Evolutionary conservation across 2,113 vertebrate species (phyloP).

Genomic region (Hippocampus mohnikei): DNA sequence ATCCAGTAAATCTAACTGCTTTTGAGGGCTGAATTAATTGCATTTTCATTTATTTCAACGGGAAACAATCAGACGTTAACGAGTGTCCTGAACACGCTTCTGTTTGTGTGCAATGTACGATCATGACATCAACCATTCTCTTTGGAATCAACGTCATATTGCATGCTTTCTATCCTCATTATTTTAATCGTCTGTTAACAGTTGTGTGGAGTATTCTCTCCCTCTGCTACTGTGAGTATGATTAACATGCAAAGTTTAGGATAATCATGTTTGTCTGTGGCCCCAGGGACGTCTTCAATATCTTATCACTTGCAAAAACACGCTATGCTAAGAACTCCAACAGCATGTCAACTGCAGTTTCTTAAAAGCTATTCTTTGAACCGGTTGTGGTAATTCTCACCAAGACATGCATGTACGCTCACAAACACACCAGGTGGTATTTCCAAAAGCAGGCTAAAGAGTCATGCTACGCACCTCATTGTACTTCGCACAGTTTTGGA

Average conservation of each 20-base stretch:
- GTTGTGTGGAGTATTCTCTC: not conserved
- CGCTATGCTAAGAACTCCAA: too few species aligned
- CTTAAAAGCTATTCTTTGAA: not conserved
- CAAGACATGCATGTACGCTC: not conserved
- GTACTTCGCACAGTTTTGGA: conserved; percentile 98
- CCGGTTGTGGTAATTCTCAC: conserved; percentile 22
- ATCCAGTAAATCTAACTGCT: not conserved
- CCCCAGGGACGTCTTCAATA: not conserved
- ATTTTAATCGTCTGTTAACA: not conserved
- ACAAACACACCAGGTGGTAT: conserved; percentile 28
- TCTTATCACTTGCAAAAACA: not conserved
- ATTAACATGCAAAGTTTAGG: not conserved
- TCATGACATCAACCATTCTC: not conserved
- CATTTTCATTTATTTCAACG: not conserved
- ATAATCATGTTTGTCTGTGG: not conserved
- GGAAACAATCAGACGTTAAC: not conserved
- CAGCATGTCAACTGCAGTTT: too few species aligned
- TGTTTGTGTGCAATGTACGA: not conserved
- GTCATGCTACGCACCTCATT: conserved; percentile 94
- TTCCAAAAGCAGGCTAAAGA: conserved; percentile 31
- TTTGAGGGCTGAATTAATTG: not conserved
- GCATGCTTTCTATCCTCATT: not conserved
- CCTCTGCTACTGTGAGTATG: not conserved
- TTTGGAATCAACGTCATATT: not conserved
- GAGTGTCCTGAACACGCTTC: not conserved